Evolutionary conservation across 2,888 invertebrate genomes (phyloP).

Genomic region (Sesamia inferens): DNA sequence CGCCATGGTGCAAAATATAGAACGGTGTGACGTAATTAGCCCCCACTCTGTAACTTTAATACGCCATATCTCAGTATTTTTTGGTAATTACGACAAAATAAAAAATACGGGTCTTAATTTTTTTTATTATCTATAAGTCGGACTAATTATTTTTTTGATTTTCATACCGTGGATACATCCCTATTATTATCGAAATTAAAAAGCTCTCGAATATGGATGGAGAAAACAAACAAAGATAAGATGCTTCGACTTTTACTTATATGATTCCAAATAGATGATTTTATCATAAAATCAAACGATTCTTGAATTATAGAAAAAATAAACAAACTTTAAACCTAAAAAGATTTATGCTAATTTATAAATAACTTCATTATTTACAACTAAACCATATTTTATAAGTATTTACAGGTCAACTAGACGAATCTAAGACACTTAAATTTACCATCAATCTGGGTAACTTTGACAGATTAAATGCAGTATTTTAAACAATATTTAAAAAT

Average conservation of each 20-base stretch:
- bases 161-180: too few species aligned
- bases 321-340: neutral
- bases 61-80: too few species aligned
- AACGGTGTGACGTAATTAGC: too few species aligned
- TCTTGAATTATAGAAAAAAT: neutral
- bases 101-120: too few species aligned
- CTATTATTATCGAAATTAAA: neutral
- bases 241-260: neutral
- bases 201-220: neutral
- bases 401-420: slow-evolving; percentile 27
- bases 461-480: too few species aligned
- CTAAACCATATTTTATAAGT: neutral
- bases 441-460: too few species aligned
- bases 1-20: too few species aligned
- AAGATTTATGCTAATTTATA: slow-evolving; percentile 9
- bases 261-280: neutral
- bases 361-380: neutral
- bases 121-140: too few species aligned
- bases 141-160: too few species aligned
- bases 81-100: too few species aligned
- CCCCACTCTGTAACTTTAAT: too few species aligned
- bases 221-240: neutral
- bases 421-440: neutral
- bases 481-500: too few species aligned
- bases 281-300: neutral